These are phyloP conservation scores for Eilema caniola DNA, from an alignment of 2,888 invertebrate species.

Conservation along the genomic window DNA sequence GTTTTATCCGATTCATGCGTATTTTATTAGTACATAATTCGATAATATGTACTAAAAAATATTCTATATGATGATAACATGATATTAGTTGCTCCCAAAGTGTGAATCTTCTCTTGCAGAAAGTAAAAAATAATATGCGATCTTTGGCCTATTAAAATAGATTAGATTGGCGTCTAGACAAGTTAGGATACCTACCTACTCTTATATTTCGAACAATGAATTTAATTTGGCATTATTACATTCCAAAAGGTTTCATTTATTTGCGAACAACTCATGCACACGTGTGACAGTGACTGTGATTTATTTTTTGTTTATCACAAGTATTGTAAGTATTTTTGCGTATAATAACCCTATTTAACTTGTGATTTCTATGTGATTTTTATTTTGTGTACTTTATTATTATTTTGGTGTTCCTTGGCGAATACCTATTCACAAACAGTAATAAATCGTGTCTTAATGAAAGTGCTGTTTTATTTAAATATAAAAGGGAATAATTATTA, in stretches of 20 bases:
- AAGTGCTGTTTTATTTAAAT: slow-evolving; percentile 5
- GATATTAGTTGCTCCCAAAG: background rate
- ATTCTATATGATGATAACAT: background rate
- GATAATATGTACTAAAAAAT: too few relatives aligned
- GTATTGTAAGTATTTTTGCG: slow-evolving; percentile 52
- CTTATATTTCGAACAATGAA: background rate
- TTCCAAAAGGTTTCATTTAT: slow-evolving; percentile 39
- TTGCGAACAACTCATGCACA: slow-evolving; percentile 13
- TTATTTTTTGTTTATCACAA: slow-evolving; percentile 48
- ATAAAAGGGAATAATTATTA: background rate
- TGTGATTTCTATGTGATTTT: slow-evolving; percentile 39
- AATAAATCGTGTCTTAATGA: slow-evolving; percentile 47
- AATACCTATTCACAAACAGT: slow-evolving; percentile 29
- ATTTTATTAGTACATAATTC: too few relatives aligned
- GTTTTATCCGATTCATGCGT: background rate
- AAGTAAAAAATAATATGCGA: background rate
- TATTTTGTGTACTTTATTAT: slow-evolving; percentile 17
- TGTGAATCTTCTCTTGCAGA: background rate
- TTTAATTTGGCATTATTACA: slow-evolving; percentile 28
- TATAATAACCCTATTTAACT: slow-evolving; percentile 30
- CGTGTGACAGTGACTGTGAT: slow-evolving; percentile 48
- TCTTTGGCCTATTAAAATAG: background rate
- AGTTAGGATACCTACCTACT: background rate
- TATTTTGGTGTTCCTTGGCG: slow-evolving; percentile 15
- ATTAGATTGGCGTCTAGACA: background rate